phyloP scores from a whole-genome alignment of 2,113 vertebrate genomes.

The Brachypteracias leptosomus region DNA sequence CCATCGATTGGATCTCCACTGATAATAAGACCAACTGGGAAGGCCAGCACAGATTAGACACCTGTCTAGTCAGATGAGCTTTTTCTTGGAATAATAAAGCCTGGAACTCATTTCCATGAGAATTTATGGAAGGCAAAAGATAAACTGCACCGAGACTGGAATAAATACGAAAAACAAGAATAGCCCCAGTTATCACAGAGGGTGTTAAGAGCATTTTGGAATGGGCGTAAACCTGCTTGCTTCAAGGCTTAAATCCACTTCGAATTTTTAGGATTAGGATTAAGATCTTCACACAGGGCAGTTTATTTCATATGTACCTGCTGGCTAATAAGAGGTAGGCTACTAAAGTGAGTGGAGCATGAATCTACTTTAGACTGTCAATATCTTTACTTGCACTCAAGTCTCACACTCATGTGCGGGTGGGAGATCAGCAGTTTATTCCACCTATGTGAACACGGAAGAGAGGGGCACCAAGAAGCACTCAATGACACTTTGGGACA shows the following conservation, averaged over 20 bases:
- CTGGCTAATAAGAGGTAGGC: background rate
- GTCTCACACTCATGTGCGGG: too few species aligned
- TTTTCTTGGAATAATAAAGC: background rate
- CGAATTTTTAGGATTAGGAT: constrained; percentile 38
- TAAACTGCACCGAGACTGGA: background rate
- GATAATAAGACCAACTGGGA: background rate
- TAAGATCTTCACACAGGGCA: constrained; percentile 1
- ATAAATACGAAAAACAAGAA: background rate
- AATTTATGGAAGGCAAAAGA: background rate
- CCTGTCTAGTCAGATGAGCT: background rate
- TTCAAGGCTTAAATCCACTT: constrained; percentile 4
- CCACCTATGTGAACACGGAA: background rate
- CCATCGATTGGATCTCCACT: background rate
- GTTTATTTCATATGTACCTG: constrained; percentile 5
- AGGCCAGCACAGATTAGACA: background rate
- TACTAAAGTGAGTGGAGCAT: background rate
- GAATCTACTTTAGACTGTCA: background rate
- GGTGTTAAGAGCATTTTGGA: constrained; percentile 6
- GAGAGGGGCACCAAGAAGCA: background rate
- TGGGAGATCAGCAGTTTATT: background rate
- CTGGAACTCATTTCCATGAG: background rate
- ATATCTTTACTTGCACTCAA: background rate
- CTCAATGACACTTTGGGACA: background rate
- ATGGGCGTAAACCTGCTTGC: background rate
- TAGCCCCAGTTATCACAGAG: background rate